Percentiles rank a stretch among this genome's conserved stretches.
These are phyloP conservation scores for Coccyzus lansbergi DNA, from an alignment of 2,797 vertebrate species.

Conservation along the genomic window DNA sequence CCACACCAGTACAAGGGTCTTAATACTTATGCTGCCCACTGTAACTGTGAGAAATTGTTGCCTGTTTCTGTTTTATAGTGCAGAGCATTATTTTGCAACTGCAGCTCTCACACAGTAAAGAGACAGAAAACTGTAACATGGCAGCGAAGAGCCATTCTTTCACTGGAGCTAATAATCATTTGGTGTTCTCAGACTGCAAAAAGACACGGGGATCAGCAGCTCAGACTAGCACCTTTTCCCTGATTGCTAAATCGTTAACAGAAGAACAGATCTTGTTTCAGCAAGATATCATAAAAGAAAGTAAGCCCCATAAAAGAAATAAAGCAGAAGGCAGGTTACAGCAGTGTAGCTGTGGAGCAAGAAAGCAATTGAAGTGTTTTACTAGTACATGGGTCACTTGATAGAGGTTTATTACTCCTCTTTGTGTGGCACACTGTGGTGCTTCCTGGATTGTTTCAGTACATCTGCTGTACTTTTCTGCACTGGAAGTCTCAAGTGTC, in stretches of 20 bases:
- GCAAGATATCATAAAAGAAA: conserved; percentile 6
- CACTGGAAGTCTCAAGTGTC: background rate
- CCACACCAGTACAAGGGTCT: background rate
- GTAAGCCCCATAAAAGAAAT: background rate
- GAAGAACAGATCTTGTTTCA: conserved; percentile 18
- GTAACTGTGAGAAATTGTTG: background rate
- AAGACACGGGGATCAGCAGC: background rate
- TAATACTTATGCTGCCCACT: background rate
- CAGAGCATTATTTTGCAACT: background rate
- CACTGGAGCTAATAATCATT: background rate
- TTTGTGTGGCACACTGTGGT: background rate
- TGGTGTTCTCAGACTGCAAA: background rate
- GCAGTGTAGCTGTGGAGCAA: background rate
- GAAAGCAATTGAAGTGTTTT: background rate
- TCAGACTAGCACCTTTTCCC: conserved; percentile 42
- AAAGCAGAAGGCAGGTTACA: conserved; percentile 22
- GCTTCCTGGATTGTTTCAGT: conserved; percentile 16
- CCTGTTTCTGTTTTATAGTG: background rate
- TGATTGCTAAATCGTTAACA: background rate
- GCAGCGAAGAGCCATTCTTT: background rate
- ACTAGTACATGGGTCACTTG: background rate
- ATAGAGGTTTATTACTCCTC: background rate
- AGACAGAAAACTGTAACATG: background rate
- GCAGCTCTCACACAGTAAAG: background rate
- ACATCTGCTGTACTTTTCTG: conserved; percentile 12